A percentile compares a stretch with the other conserved stretches of the same genome.
Conservation (phyloP, 2,888 invertebrate genomes). For the Athrips mouffetella region DNA sequence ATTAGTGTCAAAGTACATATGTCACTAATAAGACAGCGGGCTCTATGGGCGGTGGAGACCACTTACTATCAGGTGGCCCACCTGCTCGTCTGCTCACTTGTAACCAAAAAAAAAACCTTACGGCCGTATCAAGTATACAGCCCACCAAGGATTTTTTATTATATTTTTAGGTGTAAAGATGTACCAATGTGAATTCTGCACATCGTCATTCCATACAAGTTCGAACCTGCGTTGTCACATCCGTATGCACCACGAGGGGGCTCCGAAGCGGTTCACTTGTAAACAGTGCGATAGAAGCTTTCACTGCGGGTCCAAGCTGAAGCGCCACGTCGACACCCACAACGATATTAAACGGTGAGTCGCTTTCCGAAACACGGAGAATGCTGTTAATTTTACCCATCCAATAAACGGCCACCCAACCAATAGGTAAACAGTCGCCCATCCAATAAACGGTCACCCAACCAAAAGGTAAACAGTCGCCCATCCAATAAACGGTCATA, state of each 20-base stretch:
- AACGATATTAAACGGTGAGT: slow-evolving; percentile 48
- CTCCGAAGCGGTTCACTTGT: slow-evolving; percentile 33
- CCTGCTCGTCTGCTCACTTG: too few relatives aligned
- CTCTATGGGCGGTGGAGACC: too few relatives aligned
- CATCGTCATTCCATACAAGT: slow-evolving; percentile 36
- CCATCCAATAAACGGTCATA: background rate
- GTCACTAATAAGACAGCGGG: too few relatives aligned
- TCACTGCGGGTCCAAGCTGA: slow-evolving; percentile 40
- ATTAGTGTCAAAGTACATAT: too few relatives aligned
- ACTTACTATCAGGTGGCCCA: too few relatives aligned
- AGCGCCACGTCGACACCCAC: slow-evolving; percentile 50
- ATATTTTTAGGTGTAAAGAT: slow-evolving; percentile 38
- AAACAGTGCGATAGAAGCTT: slow-evolving; percentile 40
- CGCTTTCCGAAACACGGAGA: too few relatives aligned
- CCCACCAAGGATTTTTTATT: background rate
- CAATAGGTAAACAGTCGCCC: background rate
- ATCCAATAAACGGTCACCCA: too few relatives aligned
- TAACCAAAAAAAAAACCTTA: too few relatives aligned
- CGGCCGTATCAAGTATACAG: background rate
- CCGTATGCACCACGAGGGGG: slow-evolving; percentile 35
- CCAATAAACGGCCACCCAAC: background rate
- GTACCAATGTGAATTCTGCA: slow-evolving; percentile 51
- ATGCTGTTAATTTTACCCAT: too few relatives aligned
- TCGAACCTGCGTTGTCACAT: slow-evolving; percentile 49
- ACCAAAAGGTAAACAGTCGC: too few relatives aligned